A percentile compares a stretch with the other conserved stretches of the same genome.
phyloP scores from a whole-genome alignment of 2,113 vertebrate genomes.

The Corythoichthys intestinalis region DNA sequence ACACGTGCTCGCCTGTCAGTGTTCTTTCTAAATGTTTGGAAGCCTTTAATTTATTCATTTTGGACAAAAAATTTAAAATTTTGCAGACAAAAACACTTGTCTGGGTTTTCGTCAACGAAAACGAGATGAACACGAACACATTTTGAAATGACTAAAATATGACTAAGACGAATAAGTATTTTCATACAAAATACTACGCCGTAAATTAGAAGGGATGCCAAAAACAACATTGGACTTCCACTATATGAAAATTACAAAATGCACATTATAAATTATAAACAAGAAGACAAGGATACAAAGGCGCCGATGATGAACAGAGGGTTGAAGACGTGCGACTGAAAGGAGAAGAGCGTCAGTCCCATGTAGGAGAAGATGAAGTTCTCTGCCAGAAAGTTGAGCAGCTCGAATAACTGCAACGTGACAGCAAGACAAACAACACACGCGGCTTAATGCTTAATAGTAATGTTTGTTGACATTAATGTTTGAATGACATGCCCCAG shows the following conservation, averaged over 20 bases:
- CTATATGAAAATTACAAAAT: background rate
- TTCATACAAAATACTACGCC: too few relatives aligned
- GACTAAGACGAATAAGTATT: too few relatives aligned
- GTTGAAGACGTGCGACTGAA: constrained; percentile 95
- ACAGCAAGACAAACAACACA: constrained; percentile 4
- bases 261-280: background rate
- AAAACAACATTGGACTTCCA: too few relatives aligned
- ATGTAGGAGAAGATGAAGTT: constrained; percentile 99
- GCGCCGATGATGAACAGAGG: constrained; percentile 88
- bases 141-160: too few relatives aligned
- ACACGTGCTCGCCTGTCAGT: too few relatives aligned
- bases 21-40: too few relatives aligned
- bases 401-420: constrained; percentile 84
- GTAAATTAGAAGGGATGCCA: too few relatives aligned
- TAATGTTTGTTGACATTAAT: background rate
- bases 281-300: constrained; percentile 85
- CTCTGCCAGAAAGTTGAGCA: constrained; percentile 97
- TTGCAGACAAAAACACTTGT: too few relatives aligned
- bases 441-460: background rate
- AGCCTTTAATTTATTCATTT: too few relatives aligned
- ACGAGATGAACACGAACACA: too few relatives aligned
- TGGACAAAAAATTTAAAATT: too few relatives aligned
- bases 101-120: too few relatives aligned
- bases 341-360: constrained; percentile 95
- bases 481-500: background rate